These are phyloP conservation scores for Cataglyphis altisquamis DNA, from an alignment of 2,888 invertebrate species.

Conservation along the genomic window DNA sequence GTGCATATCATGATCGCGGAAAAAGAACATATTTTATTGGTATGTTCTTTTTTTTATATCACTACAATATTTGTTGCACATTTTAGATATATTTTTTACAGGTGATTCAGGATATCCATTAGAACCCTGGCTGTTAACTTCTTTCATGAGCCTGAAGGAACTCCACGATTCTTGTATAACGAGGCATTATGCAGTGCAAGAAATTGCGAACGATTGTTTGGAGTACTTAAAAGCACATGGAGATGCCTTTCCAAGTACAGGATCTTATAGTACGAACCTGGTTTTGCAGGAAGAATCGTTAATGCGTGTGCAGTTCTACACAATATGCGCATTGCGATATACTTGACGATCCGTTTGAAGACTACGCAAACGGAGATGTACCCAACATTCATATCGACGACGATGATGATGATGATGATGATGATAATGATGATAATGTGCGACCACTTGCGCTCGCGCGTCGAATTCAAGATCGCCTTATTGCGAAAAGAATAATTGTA, in stretches of 20 bases:
- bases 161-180: slow-evolving; percentile 1
- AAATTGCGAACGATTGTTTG: slow-evolving; percentile 9
- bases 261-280: not conserved
- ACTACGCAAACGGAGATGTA: not conserved
- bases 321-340: slow-evolving; percentile 4
- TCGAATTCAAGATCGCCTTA: slow-evolving; percentile 53
- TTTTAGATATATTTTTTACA: not conserved
- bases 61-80: not conserved
- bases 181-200: slow-evolving; percentile 8
- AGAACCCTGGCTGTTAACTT: not conserved
- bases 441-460: slow-evolving; percentile 52
- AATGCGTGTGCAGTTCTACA: slow-evolving; percentile 2
- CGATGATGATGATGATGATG: not conserved
- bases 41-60: too few relatives aligned
- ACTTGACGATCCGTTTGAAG: not conserved
- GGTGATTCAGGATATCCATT: slow-evolving; percentile 15
- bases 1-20: not conserved
- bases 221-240: slow-evolving; percentile 4
- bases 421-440: not conserved
- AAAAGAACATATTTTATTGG: not conserved
- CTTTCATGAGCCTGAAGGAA: not conserved
- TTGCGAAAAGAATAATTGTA: slow-evolving; percentile 23
- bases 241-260: not conserved
- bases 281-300: not conserved
- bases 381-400: not conserved